phyloP scores from a whole-genome alignment of 1,140 invertebrate genomes.

The Zaprionus tsacasi region DNA sequence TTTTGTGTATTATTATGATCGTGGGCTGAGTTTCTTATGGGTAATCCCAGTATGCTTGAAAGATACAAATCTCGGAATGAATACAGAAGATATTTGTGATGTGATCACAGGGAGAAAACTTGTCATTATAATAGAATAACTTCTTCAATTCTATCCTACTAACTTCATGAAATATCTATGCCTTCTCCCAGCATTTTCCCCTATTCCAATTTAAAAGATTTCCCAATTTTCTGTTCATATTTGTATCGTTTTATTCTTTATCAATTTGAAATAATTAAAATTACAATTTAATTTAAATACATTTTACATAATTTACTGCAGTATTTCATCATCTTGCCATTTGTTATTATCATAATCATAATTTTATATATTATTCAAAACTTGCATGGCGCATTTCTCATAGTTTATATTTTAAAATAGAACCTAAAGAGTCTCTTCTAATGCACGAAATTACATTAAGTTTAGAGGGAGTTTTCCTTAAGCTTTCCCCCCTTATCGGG shows the following conservation, averaged over 20 bases:
- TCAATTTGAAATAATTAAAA: constrained; percentile 82
- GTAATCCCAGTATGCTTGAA: background rate
- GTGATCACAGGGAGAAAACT: background rate
- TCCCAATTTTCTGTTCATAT: constrained; percentile 31
- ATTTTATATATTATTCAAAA: constrained; percentile 18
- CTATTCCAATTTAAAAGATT: background rate
- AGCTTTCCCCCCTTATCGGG: background rate
- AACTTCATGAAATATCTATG: too few species aligned
- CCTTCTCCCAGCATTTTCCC: too few species aligned
- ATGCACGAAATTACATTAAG: constrained; percentile 70
- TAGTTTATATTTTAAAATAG: constrained; percentile 45
- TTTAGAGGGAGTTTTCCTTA: constrained; percentile 28
- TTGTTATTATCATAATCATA: constrained; percentile 41
- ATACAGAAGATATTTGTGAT: background rate
- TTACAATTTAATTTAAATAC: constrained; percentile 82
- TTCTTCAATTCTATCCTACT: too few species aligned
- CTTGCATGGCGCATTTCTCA: background rate
- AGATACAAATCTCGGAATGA: background rate
- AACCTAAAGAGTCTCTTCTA: constrained; percentile 66
- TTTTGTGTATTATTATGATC: constrained; percentile 20
- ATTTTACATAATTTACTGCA: constrained; percentile 76
- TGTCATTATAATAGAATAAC: too few species aligned
- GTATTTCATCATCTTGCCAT: constrained; percentile 53
- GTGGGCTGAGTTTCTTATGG: background rate
- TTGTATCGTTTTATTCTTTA: constrained; percentile 74